A percentile compares a stretch with the other conserved stretches of the same genome.
phyloP scores from a whole-genome alignment of 2,113 vertebrate genomes.

The Dascyllus trimaculatus region DNA sequence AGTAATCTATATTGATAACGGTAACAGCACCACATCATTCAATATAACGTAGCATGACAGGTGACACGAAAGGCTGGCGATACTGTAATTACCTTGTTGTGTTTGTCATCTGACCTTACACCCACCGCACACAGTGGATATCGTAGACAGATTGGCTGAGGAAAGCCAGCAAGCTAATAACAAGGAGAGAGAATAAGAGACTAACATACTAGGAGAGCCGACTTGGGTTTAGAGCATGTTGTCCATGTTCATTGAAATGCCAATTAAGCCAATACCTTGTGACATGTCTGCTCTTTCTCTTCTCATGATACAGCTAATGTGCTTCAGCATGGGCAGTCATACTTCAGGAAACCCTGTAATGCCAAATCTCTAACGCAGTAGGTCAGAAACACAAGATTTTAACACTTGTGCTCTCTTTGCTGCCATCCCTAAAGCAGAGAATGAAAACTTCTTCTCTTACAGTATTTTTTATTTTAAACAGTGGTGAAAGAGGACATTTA shows the following conservation, averaged over 20 bases:
- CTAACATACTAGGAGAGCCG: slow-evolving; percentile 12
- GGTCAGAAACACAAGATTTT: slow-evolving; percentile 25
- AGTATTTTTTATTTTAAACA: neutral
- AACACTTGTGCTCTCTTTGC: slow-evolving; percentile 3
- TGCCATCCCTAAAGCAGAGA: neutral
- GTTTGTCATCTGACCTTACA: slow-evolving; percentile 63
- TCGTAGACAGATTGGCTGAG: slow-evolving; percentile 4
- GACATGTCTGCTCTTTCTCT: slow-evolving; percentile 62
- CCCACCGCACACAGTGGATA: slow-evolving; percentile 31
- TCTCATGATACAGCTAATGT: slow-evolving; percentile 46
- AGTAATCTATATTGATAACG: slow-evolving; percentile 30
- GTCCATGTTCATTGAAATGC: slow-evolving; percentile 53
- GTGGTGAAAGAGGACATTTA: neutral
- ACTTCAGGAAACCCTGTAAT: slow-evolving; percentile 32
- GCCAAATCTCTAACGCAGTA: slow-evolving; percentile 11
- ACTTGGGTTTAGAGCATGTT: slow-evolving; percentile 6
- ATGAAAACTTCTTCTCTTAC: neutral
- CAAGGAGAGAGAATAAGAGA: slow-evolving; percentile 13
- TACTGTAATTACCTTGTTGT: slow-evolving; percentile 65
- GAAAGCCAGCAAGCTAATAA: slow-evolving; percentile 14
- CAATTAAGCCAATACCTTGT: slow-evolving; percentile 63
- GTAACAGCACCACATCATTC: slow-evolving; percentile 30
- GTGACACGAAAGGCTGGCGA: slow-evolving; percentile 42
- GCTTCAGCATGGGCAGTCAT: slow-evolving; percentile 39
- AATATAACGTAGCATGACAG: slow-evolving; percentile 24